A percentile compares a stretch with the other conserved stretches of the same genome.
Evolutionary conservation across 2,797 vertebrate genomes (phyloP).

Genomic region (Argya squamiceps): DNA sequence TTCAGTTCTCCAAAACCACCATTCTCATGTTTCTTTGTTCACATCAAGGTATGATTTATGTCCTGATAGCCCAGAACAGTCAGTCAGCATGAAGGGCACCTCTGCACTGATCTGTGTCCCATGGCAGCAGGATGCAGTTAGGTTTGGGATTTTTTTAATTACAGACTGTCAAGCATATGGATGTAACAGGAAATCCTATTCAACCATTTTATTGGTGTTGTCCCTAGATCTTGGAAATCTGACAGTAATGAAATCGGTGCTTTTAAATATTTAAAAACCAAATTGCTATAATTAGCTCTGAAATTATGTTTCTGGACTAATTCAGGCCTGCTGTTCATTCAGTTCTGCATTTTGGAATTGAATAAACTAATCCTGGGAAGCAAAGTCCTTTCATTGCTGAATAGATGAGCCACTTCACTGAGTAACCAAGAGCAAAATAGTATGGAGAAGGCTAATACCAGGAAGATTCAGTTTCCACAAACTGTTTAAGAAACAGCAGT

Average conservation of each 20-base stretch:
- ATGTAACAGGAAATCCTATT: neutral
- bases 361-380: neutral
- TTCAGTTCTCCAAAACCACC: neutral
- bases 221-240: neutral
- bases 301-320: neutral
- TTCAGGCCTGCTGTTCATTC: neutral
- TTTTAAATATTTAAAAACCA: neutral
- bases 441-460: neutral
- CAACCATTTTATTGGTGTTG: neutral
- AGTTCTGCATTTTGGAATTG: neutral
- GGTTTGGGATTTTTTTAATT: neutral
- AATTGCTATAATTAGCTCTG: neutral
- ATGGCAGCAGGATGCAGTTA: neutral
- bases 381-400: neutral
- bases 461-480: neutral
- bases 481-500: neutral
- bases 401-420: neutral
- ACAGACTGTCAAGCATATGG: neutral
- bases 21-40: neutral
- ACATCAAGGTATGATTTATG: neutral
- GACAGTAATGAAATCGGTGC: accelerated
- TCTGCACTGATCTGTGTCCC: neutral
- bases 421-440: neutral
- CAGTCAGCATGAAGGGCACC: neutral
- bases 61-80: neutral